Percentiles rank a stretch among this genome's conserved stretches.
These are phyloP conservation scores for Armadillidium nasatum DNA, from an alignment of 1,140 invertebrate species.

Conservation along the genomic window DNA sequence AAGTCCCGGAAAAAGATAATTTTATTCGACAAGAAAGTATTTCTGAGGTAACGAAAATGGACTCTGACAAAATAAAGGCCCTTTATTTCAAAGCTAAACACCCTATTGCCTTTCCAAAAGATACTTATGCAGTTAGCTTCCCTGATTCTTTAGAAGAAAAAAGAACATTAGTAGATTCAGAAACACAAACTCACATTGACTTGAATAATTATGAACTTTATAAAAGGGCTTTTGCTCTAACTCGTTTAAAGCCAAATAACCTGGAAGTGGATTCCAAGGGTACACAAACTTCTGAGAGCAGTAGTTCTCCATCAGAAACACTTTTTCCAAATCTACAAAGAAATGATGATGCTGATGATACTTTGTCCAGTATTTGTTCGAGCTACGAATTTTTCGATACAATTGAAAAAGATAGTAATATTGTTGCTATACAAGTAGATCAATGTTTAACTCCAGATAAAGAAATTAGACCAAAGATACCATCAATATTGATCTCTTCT, in stretches of 20 bases:
- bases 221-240: neutral
- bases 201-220: neutral
- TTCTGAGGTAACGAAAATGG: neutral
- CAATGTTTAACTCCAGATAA: neutral
- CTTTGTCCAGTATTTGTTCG: neutral
- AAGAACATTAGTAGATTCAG: neutral
- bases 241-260: neutral
- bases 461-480: neutral
- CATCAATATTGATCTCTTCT: too few relatives aligned
- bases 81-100: neutral
- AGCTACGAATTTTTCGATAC: neutral
- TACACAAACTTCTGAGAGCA: neutral
- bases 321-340: neutral
- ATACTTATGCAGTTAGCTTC: neutral
- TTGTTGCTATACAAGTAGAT: neutral
- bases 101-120: neutral
- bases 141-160: neutral
- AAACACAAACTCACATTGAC: neutral
- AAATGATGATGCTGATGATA: neutral
- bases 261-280: neutral
- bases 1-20: neutral
- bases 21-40: neutral
- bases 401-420: neutral
- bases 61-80: neutral
- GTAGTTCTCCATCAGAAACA: neutral